Conservation (phyloP, 2,888 invertebrate genomes). For the Cheilosia grossa region DNA sequence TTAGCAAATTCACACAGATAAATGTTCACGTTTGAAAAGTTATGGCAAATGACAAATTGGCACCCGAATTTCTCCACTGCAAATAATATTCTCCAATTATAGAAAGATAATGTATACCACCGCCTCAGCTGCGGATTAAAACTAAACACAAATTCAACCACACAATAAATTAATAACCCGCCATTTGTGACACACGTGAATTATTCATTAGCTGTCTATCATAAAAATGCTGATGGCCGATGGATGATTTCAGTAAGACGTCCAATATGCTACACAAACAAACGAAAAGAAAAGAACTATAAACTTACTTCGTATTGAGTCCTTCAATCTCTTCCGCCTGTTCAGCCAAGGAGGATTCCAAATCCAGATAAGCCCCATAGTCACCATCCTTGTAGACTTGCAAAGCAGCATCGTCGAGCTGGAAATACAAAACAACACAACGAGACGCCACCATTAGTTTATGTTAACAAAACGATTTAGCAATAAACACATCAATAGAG, state of each 20-base stretch:
- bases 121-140: neutral
- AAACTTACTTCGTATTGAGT: slow-evolving; percentile 94
- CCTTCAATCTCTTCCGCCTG: slow-evolving; percentile 99
- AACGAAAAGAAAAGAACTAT: neutral
- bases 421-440: slow-evolving; percentile 82
- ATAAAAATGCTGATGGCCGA: neutral
- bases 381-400: slow-evolving; percentile 99
- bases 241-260: neutral
- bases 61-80: neutral
- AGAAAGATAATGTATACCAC: neutral
- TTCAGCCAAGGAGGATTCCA: slow-evolving; percentile 97
- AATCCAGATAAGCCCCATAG: slow-evolving; percentile 97
- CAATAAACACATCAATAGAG: slow-evolving; percentile 59
- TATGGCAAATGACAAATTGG: neutral
- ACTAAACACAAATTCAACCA: neutral
- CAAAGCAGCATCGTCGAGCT: slow-evolving; percentile 98
- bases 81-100: neutral
- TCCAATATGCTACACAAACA: neutral
- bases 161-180: neutral
- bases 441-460: slow-evolving; percentile 56
- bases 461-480: slow-evolving; percentile 51
- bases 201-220: neutral
- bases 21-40: neutral
- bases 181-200: too few species aligned
- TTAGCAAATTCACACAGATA: neutral